phyloP scores from a whole-genome alignment of 2,888 invertebrate genomes.

The Choreutis nemorana region DNA sequence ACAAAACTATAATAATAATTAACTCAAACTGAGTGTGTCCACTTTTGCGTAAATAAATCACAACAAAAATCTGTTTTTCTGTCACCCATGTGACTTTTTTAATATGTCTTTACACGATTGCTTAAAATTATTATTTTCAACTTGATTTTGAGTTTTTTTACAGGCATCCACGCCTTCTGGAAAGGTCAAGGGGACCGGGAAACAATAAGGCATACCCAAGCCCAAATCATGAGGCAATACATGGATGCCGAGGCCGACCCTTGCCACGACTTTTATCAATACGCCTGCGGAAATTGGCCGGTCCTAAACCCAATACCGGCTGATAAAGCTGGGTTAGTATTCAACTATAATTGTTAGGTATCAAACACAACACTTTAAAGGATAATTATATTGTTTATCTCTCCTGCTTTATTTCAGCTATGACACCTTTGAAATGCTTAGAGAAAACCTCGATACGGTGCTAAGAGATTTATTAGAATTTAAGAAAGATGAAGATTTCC shows the following conservation, averaged over 20 bases:
- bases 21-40: no score
- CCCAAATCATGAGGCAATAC: slow-evolving; percentile 76
- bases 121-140: no score
- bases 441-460: slow-evolving; percentile 79
- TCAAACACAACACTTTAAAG: not conserved
- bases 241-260: slow-evolving; percentile 79
- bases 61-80: no score
- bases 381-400: no score
- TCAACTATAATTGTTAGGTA: not conserved
- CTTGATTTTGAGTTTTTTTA: slow-evolving; percentile 2
- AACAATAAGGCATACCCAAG: slow-evolving; percentile 69
- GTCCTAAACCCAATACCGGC: slow-evolving; percentile 85
- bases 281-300: slow-evolving; percentile 88
- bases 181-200: slow-evolving; percentile 63
- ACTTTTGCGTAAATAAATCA: no score
- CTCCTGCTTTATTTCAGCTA: slow-evolving; percentile 65
- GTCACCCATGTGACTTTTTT: no score
- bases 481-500: slow-evolving; percentile 30
- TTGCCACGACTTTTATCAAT: slow-evolving; percentile 85
- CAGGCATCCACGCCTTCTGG: slow-evolving; percentile 66
- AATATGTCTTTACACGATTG: no score
- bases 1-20: no score
- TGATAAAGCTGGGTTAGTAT: slow-evolving; percentile 75
- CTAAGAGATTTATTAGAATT: slow-evolving; percentile 73
- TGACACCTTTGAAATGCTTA: slow-evolving; percentile 89